Percentiles rank a stretch among this genome's conserved stretches.
Conservation (phyloP, 2,888 invertebrate species). For the Galerucella nymphaeae region DNA sequence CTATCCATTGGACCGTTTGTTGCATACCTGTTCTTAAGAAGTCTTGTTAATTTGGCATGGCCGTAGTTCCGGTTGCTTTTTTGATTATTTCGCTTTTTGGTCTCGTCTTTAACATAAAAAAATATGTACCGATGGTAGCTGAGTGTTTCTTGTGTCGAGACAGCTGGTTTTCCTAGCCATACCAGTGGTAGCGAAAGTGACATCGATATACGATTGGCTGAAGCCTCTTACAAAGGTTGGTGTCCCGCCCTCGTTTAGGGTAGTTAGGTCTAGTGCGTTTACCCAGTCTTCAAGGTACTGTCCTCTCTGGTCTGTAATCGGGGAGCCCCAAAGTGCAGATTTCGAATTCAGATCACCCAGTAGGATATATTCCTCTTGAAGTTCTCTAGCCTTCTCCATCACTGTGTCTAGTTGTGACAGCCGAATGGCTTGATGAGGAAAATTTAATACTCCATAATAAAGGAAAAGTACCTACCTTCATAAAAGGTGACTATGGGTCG, state of each 20-base stretch:
- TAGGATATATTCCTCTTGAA: not conserved
- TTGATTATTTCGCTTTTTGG: too few species aligned
- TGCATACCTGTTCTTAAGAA: too few species aligned
- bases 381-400: not conserved
- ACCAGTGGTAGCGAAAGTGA: slow-evolving; percentile 13
- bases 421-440: too few species aligned
- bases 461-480: too few species aligned
- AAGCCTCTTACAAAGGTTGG: slow-evolving; percentile 23
- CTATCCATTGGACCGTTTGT: too few species aligned
- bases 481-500: too few species aligned
- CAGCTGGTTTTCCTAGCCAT: not conserved
- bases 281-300: slow-evolving; percentile 22
- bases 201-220: slow-evolving; percentile 1
- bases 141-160: not conserved
- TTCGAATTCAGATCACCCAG: slow-evolving; percentile 34
- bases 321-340: slow-evolving; percentile 27
- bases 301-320: slow-evolving; percentile 9
- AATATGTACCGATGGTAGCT: slow-evolving; percentile 12
- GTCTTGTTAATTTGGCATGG: too few species aligned
- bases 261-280: not conserved
- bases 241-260: not conserved
- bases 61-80: too few species aligned
- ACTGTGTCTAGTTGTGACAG: slow-evolving; percentile 2
- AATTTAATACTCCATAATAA: too few species aligned
- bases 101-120: too few species aligned